Percentiles rank a stretch among this genome's conserved stretches.
These are phyloP conservation scores for Corythaeola cristata DNA, from an alignment of 2,113 vertebrate species.

Conservation along the genomic window DNA sequence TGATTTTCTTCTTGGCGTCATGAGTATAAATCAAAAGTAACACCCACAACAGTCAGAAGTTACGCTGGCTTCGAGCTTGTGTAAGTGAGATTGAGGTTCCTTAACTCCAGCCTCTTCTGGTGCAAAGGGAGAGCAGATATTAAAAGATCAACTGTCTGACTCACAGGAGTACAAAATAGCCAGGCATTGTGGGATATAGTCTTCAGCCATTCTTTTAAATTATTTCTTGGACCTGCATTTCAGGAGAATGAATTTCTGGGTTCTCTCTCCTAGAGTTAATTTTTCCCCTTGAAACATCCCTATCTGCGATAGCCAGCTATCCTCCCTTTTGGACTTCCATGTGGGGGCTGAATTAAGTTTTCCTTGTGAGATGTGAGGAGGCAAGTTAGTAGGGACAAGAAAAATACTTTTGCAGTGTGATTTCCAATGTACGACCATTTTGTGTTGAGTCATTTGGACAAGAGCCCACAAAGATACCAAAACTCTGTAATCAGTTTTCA, in stretches of 20 bases:
- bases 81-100: slow-evolving; percentile 19
- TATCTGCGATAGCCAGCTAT: background rate
- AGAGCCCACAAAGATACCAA: background rate
- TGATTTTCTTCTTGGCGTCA: background rate
- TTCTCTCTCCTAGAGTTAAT: background rate
- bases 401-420: background rate
- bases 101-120: background rate
- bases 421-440: background rate
- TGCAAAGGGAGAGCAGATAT: background rate
- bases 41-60: slow-evolving; percentile 30
- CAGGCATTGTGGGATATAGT: background rate
- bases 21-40: slow-evolving; percentile 63
- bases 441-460: background rate
- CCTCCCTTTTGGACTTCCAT: background rate
- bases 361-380: background rate
- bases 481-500: background rate
- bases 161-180: background rate
- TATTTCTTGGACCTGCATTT: background rate
- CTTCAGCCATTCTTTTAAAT: background rate
- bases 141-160: background rate
- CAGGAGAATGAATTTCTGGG: background rate
- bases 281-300: background rate
- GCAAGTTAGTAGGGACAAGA: background rate
- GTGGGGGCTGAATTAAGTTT: background rate
- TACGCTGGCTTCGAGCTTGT: background rate